Evolutionary conservation across 2,113 vertebrate species (phyloP).

Genomic region (Martes martes): DNA sequence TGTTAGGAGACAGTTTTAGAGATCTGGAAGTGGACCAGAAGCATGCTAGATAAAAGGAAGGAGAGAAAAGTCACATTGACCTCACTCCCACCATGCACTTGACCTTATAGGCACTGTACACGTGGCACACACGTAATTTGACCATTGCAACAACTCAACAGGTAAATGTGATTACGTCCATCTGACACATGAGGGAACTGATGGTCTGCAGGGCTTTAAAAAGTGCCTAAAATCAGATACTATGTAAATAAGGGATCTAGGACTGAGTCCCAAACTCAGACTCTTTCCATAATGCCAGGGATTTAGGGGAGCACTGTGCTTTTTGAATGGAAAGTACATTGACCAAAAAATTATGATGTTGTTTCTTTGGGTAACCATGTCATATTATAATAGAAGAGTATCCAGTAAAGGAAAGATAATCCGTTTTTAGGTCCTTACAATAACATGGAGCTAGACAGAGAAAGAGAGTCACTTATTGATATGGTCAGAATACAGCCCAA

Average conservation of each 20-base stretch:
- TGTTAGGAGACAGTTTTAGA: slow-evolving; percentile 26
- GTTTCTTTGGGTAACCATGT: neutral
- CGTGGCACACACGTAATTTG: neutral
- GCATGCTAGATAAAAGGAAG: neutral
- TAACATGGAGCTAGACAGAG: neutral
- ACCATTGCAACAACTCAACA: neutral
- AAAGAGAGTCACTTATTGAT: neutral
- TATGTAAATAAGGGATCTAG: neutral
- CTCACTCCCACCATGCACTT: neutral
- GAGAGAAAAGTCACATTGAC: neutral
- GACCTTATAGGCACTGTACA: neutral
- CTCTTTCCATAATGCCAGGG: neutral
- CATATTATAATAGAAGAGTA: neutral
- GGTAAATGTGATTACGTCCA: neutral
- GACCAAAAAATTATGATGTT: neutral
- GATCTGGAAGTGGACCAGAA: slow-evolving; percentile 16
- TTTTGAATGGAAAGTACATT: neutral
- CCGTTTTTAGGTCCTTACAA: neutral
- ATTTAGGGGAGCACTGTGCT: neutral
- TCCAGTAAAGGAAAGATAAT: neutral
- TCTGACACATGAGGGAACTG: neutral
- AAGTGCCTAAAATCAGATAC: neutral
- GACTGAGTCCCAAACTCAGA: neutral
- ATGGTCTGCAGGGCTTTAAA: neutral
- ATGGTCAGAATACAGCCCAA: neutral